Evolutionary conservation across 2,113 vertebrate species (phyloP).

Genomic region (Tyto alba): DNA sequence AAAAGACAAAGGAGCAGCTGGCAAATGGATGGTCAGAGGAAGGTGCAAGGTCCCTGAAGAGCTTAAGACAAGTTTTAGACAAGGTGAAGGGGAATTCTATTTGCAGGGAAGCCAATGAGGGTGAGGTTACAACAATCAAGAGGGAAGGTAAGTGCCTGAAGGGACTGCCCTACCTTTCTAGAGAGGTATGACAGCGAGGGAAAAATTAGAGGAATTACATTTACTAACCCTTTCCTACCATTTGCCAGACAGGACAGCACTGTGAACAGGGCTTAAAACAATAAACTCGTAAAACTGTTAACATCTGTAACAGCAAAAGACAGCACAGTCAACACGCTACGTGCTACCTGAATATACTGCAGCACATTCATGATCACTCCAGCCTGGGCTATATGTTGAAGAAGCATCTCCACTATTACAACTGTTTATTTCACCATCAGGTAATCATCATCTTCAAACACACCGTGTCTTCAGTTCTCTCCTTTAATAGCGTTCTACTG

Average conservation of each 20-base stretch:
- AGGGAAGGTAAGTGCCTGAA: neutral
- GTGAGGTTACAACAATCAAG: neutral
- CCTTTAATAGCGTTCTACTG: slow-evolving; percentile 12
- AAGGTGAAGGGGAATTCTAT: neutral
- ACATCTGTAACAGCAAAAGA: neutral
- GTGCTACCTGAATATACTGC: neutral
- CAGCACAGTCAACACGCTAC: rapidly evolving
- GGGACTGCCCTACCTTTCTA: neutral
- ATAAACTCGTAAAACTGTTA: neutral
- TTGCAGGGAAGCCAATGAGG: neutral
- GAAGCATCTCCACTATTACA: neutral
- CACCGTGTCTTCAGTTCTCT: neutral
- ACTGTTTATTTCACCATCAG: neutral
- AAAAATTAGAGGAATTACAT: neutral
- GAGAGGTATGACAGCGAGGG: neutral
- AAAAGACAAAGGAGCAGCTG: neutral
- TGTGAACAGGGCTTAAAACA: neutral
- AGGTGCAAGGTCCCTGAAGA: neutral
- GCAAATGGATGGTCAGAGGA: neutral
- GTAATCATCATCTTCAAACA: neutral
- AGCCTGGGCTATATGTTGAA: neutral
- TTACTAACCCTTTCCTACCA: neutral
- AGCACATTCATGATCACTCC: neutral
- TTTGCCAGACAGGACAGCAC: neutral
- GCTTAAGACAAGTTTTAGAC: neutral